Evolutionary conservation across 1,140 invertebrate genomes (phyloP), one percentile per base, ranked within the genome.

Genomic region (Drosophila murphyi): DNA sequence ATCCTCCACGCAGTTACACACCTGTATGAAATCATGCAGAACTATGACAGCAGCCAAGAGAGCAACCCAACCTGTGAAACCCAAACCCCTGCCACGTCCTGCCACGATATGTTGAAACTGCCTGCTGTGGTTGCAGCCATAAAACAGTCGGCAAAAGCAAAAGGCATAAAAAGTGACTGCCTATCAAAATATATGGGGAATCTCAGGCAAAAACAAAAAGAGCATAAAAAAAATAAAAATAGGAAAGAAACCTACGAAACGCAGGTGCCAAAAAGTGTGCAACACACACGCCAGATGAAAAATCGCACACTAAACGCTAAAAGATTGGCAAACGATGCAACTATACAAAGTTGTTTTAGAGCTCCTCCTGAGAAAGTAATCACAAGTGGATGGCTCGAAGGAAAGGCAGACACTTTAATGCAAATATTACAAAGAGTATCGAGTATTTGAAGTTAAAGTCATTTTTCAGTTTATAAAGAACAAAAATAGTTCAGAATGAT

Each of bases 91-190:
- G 1, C 47, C 31, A 51, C 20, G 20, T 20, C 41, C 50, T 68
- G 68, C 35, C 56, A 64, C 77, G 73, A 74, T 65, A 72, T 76
- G 72, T 69, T 55, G 72, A 59, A 73, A 62, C 63, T 56, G 72
- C 78, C 80, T 74, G 83, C 80, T 87, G 83, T 88, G 83, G 83
- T 88, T 87, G 76, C 73, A 77, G 83, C 83, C 73, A 87, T 87
- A 87, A 87, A 87, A 88, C 64, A 73, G 71, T 55, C 63, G 47
- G 65, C 71, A 51, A 47, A 68, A 62, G 72, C 69, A 69, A 78
- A 78, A 78, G 76, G 80, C 85, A 87, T 83, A 87, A 87, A 87
- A 87, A 88, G 72, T 80, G 80, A 87, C 83, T 78, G 83, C 76
- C 81, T 88, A 82, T 83, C 83, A 87, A 88, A 87, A 87, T 88